Conservation (phyloP, 2,797 vertebrate genomes). For the Neomorphus geoffroyi region DNA sequence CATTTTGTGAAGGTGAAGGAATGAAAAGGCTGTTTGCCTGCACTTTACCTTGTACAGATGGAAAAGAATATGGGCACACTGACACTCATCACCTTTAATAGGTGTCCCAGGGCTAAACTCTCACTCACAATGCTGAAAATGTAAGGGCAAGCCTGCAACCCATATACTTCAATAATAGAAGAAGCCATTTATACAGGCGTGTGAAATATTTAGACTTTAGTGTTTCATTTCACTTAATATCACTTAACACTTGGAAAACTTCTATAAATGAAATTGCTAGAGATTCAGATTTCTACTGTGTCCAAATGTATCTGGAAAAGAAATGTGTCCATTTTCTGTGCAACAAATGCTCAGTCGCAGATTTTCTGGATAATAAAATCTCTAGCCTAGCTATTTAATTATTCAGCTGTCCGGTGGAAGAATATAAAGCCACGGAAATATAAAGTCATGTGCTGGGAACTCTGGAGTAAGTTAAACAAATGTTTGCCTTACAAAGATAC, state of each 20-base stretch:
- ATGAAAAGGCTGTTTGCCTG: constrained; percentile 10
- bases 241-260: constrained; percentile 62
- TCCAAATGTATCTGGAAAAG: constrained; percentile 23
- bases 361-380: constrained; percentile 66
- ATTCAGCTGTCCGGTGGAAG: constrained; percentile 69
- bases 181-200: constrained; percentile 33
- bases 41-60: constrained; percentile 18
- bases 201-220: constrained; percentile 49
- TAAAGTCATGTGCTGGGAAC: constrained; percentile 16
- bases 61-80: not conserved
- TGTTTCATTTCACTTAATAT: constrained; percentile 63
- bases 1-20: constrained; percentile 8
- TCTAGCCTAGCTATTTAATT: constrained; percentile 63
- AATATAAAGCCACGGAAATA: constrained; percentile 32
- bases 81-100: constrained; percentile 30
- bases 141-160: not conserved
- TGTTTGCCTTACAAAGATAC: constrained; percentile 59
- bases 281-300: constrained; percentile 39
- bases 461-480: constrained; percentile 49
- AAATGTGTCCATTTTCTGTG: constrained; percentile 49
- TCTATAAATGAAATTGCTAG: constrained; percentile 38
- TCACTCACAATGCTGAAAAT: not conserved
- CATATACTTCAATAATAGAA: constrained; percentile 14
- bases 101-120: constrained; percentile 30
- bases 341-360: constrained; percentile 51